These are phyloP conservation scores for Chaetura pelagica DNA, from an alignment of 2,113 vertebrate species.

Conservation along the genomic window DNA sequence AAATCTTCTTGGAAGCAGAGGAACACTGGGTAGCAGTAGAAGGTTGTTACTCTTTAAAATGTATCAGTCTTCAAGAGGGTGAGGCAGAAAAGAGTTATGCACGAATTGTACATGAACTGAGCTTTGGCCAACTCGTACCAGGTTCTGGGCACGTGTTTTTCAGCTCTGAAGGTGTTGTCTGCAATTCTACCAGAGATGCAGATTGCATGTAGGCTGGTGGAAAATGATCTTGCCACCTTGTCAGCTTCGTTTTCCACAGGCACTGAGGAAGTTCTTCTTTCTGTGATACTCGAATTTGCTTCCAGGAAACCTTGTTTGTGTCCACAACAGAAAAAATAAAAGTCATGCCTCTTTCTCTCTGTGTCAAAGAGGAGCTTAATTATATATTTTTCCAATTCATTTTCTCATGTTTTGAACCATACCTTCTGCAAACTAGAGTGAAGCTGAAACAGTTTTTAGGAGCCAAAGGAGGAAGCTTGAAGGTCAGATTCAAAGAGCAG, in stretches of 20 bases:
- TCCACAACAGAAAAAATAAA: neutral
- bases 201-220: slow-evolving; percentile 7
- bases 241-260: neutral
- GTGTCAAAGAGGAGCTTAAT: neutral
- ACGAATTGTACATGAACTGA: neutral
- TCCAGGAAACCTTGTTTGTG: neutral
- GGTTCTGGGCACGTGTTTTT: neutral
- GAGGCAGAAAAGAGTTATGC: neutral
- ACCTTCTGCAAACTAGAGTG: neutral
- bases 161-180: neutral
- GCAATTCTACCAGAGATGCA: neutral
- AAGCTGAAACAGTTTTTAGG: neutral
- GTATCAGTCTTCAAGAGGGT: neutral
- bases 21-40: neutral
- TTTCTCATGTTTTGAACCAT: neutral
- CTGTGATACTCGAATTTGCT: neutral
- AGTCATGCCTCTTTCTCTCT: neutral
- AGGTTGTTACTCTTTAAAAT: neutral
- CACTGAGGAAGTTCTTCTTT: neutral
- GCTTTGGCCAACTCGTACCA: neutral
- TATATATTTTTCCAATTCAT: neutral
- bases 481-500: neutral
- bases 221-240: slow-evolving; percentile 16
- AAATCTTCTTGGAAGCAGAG: neutral
- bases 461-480: neutral